phyloP scores from a whole-genome alignment of 2,113 vertebrate genomes.

The Notechis scutatus region DNA sequence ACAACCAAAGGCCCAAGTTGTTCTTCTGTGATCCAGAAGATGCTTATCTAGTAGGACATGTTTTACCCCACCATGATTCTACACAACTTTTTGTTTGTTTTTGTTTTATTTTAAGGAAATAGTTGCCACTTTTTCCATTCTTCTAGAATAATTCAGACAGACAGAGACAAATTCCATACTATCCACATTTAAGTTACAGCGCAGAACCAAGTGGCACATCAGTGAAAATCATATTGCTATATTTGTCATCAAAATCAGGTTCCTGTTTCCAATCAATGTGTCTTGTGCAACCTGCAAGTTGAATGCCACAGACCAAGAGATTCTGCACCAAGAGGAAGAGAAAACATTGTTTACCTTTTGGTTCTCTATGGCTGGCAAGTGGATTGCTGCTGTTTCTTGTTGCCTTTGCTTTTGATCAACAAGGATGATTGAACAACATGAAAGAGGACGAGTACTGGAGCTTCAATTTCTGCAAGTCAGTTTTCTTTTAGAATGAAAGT shows the following conservation, averaged over 20 bases:
- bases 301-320: not conserved
- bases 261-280: not conserved
- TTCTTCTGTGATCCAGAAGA: not conserved
- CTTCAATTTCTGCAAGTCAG: not conserved
- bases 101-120: not conserved
- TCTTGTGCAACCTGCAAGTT: not conserved
- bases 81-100: not conserved
- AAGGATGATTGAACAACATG: not conserved
- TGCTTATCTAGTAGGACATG: not conserved
- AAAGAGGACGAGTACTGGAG: not conserved
- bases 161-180: not conserved
- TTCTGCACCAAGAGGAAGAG: not conserved
- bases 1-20: not conserved
- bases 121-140: not conserved
- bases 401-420: not conserved
- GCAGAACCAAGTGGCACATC: not conserved
- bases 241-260: not conserved
- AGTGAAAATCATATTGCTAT: not conserved
- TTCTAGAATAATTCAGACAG: not conserved
- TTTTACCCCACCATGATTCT: not conserved
- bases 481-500: not conserved
- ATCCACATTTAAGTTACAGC: not conserved
- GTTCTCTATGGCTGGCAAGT: not conserved
- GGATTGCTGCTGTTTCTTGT: not conserved
- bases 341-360: not conserved